Evolutionary conservation across 2,797 vertebrate species (phyloP).

Genomic region (Urophycis tenuis): DNA sequence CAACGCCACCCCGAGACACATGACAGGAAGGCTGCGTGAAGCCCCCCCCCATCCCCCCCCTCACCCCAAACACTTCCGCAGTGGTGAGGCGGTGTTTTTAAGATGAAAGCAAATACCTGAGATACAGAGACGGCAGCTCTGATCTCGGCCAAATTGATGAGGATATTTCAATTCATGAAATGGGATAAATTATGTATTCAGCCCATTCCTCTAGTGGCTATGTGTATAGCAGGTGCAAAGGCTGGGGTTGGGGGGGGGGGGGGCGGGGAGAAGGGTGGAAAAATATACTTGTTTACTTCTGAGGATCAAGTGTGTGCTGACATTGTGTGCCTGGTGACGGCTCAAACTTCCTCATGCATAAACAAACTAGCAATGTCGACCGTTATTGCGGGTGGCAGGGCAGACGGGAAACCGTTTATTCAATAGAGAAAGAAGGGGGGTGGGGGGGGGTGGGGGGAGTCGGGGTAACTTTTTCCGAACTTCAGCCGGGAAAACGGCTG

Average conservation of each 20-base stretch:
- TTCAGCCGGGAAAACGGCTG: background rate
- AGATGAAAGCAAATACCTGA: slow-evolving; percentile 13
- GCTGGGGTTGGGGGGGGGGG: too few species aligned
- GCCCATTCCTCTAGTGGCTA: background rate
- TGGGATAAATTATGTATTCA: slow-evolving; percentile 44
- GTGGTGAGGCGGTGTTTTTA: background rate
- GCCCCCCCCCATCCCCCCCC: too few species aligned
- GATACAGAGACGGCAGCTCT: background rate
- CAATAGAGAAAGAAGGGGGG: background rate
- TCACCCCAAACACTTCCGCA: background rate
- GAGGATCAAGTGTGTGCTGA: background rate
- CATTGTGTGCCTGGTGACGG: background rate
- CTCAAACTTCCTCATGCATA: background rate
- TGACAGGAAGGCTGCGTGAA: background rate
- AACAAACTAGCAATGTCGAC: background rate
- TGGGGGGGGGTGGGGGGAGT: too few species aligned
- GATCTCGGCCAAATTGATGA: background rate
- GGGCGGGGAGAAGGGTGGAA: background rate
- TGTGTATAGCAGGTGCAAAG: background rate
- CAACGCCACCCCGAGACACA: background rate
- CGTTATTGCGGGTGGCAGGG: background rate
- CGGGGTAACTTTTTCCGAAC: background rate
- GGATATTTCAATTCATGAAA: slow-evolving; percentile 32
- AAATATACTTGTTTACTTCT: background rate
- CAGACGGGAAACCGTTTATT: background rate